These are phyloP conservation scores for Epirrita christyi DNA, from an alignment of 2,888 invertebrate genomes.

Conservation along the genomic window DNA sequence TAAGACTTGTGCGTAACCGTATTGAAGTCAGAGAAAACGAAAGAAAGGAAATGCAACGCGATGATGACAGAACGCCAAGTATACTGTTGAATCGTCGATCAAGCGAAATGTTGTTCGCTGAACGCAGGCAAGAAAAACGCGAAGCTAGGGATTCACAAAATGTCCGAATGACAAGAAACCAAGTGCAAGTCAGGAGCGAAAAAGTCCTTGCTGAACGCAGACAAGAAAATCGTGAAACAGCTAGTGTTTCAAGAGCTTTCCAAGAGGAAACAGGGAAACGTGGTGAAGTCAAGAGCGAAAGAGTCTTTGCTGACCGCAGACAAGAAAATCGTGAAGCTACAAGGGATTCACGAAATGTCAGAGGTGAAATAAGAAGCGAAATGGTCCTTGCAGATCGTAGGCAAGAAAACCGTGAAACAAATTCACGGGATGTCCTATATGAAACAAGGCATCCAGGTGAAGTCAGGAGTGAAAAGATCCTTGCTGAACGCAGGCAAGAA, in stretches of 20 bases:
- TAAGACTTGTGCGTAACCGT: constrained; percentile 5
- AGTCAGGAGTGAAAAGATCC: not conserved
- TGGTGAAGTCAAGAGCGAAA: not conserved
- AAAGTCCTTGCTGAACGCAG: not conserved
- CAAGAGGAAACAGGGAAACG: not conserved
- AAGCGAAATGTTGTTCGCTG: constrained; percentile 25
- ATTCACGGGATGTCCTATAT: not conserved
- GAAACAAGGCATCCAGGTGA: not conserved
- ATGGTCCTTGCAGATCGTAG: constrained; percentile 19
- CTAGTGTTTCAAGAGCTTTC: not conserved
- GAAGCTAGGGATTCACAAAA: not conserved
- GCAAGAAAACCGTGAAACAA: constrained; percentile 7
- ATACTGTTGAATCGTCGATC: constrained; percentile 7
- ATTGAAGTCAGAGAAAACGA: constrained; percentile 9
- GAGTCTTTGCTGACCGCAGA: not conserved
- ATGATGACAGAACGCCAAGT: constrained; percentile 7
- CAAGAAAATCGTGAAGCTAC: not conserved
- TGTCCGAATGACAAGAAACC: not conserved
- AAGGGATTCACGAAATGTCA: constrained; percentile 6
- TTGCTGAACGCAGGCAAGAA: not conserved
- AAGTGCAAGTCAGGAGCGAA: not conserved
- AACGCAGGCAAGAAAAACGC: constrained; percentile 7
- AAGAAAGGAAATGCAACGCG: too few relatives aligned
- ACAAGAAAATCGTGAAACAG: not conserved
- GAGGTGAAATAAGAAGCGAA: constrained; percentile 15